Evolutionary conservation across 37 sponge, comb jelly and placozoan species (phyloP), one percentile per base, ranked within the genome.

Genomic region (Oopsacas minuta): DNA sequence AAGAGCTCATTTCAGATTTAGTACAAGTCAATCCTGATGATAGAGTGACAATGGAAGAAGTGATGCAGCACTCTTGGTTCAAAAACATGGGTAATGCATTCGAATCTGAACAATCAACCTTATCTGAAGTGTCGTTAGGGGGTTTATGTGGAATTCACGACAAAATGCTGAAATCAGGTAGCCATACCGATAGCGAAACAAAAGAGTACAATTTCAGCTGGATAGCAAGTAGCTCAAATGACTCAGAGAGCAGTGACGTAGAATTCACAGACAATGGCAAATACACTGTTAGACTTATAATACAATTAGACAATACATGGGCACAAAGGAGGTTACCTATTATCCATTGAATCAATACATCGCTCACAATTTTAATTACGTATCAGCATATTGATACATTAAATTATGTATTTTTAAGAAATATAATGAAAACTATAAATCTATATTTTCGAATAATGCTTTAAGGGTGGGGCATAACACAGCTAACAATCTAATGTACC

Each of bases 1-100:
- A 61, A 61, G 75, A 25, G 30, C 75, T 61, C 5, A 61, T 61
- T n/a, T 61, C 75, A 20, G 75, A 61, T 61, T n/a, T 61, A n/a
- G 30, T 61, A 12, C 75, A 61, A 61, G 75, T 61, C 32, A 61
- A 61, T n/a, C 75, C 75, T 32, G 75, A 61, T n/a, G 75, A 3
- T 12, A 3, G 75, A 12, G 1, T 61, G 22, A 61, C 75, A 61
- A 3, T 61, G 20, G 32, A 20, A 12, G 75, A 61, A 61, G 75
- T 61, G 75, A 61, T 61, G 75, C 28, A 61, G 22, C 75, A 61
- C 22, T 25, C 30, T 12, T 61, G 75, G 75, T 61, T 61, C 22
- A 12, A 61, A 12, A n/a, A 61, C 75, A 61, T 61, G 75, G 75
- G 75, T 7, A 61, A n/a, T 12, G 75, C 20, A 34, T 61, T 61